Base-by-base conservation (phyloP, 2,797 vertebrate genomes). In the Pipistrellus nathusii region DNA sequence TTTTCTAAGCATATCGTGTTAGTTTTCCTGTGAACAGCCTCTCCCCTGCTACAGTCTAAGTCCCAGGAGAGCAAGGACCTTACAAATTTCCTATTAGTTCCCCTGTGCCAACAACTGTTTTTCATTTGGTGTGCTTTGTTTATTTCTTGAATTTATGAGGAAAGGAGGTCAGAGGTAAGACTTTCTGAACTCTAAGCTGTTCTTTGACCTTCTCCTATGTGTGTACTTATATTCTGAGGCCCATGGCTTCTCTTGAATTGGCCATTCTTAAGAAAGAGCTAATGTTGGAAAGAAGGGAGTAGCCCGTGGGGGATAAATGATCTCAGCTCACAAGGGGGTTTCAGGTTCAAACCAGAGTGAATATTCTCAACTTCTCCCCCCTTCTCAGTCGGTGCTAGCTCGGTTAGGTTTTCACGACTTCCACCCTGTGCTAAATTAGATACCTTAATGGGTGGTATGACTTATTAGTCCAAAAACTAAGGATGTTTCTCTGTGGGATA, bases 391-490 rank as follows among this genome's bases (percentile, higher is more conserved):
- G 1, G 82, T 57, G 64, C 77, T 62, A 87, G 73, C 83, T 96
- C 3, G 2, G 71, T 96, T 97, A 95, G 25, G n/a, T 92, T 88
- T 93, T 88, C 93, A 88, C 4, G 62, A 84, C 89, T 95, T 91
- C 85, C 83, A 85, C 27, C 97, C 94, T 15, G 82, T 85, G 87
- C 87, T 96, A 81, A 97, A 97, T 97, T 93, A 90, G 82, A 68
- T 93, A 94, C 35, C 94, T 94, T 96, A 82, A 96, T 93, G 75
- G 72, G 92, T 95, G 90, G 89, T 93, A 80, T 96, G 96, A 96
- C 84, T 91, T 97, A 91, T 94, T 97, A 97, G 90, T 96, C 87
- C 93, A 95, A 97, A 97, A 97, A 94, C 96, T 95, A 95, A 95
- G 81, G 87, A 95, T 92, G 89, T 95, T 90, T 97, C 85, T 96